phyloP scores from a whole-genome alignment of 2,888 invertebrate genomes.

The Mythimna impura region DNA sequence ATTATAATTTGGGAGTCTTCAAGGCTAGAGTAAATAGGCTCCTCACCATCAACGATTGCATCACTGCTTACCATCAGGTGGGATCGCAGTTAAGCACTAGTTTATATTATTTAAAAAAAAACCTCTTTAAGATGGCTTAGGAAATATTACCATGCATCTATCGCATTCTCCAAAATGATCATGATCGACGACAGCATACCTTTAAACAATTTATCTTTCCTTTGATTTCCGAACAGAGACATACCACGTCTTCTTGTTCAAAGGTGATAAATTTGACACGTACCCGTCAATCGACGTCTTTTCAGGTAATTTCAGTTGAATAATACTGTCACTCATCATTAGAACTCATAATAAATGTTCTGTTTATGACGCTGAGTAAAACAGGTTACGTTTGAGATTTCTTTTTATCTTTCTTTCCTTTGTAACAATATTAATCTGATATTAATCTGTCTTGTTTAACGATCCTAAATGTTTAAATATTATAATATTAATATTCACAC shows the following conservation, averaged over 20 bases:
- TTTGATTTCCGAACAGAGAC: constrained; percentile 52
- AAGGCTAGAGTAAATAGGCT: no score
- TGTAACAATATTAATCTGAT: background rate
- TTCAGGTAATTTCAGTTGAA: constrained; percentile 70
- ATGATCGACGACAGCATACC: constrained; percentile 37
- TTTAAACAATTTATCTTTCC: constrained; percentile 52
- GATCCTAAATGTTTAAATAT: no score
- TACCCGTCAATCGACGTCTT: constrained; percentile 69
- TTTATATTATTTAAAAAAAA: no score
- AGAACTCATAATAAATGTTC: constrained; percentile 62
- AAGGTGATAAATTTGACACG: constrained; percentile 73
- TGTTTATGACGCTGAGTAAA: constrained; percentile 20
- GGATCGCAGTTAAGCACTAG: no score
- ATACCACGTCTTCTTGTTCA: constrained; percentile 37
- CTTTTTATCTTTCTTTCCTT: background rate
- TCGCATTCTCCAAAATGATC: constrained; percentile 1
- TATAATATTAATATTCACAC: no score
- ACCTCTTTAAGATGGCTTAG: no score
- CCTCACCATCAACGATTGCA: no score
- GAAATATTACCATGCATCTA: background rate
- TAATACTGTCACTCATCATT: constrained; percentile 71
- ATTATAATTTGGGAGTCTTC: no score
- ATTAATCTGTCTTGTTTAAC: background rate
- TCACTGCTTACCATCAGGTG: no score
- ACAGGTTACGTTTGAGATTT: background rate